Conservation (phyloP, 2,113 vertebrate species). For the Pungitius pungitius region DNA sequence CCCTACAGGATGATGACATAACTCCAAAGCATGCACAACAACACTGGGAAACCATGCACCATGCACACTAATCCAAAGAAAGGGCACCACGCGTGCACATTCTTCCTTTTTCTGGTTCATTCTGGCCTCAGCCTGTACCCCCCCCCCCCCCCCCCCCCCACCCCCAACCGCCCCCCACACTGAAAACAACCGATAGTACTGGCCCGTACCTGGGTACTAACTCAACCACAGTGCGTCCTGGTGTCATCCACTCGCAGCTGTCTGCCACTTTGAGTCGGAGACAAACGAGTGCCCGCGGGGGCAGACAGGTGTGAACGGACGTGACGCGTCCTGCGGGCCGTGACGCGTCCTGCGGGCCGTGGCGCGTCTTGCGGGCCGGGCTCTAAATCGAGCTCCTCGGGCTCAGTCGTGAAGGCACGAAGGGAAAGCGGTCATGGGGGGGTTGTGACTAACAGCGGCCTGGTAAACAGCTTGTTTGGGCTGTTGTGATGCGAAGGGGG, state of each 20-base stretch:
- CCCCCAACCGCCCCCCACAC: neutral
- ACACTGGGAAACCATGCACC: neutral
- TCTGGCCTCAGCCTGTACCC: neutral
- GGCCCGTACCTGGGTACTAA: neutral
- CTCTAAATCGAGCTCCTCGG: neutral
- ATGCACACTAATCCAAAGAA: constrained; percentile 9
- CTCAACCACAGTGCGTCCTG: neutral
- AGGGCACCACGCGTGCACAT: neutral
- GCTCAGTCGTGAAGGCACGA: neutral
- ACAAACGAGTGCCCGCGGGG: neutral
- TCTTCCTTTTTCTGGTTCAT: constrained; percentile 9
- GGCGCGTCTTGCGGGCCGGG: too few species aligned
- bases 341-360: too few species aligned
- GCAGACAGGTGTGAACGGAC: neutral
- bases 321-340: too few species aligned
- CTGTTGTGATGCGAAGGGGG: too few species aligned
- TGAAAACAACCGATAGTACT: neutral
- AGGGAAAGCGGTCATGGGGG: neutral
- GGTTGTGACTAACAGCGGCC: neutral
- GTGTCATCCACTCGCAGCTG: neutral
- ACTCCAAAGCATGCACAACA: constrained; percentile 20
- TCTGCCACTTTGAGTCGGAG: neutral
- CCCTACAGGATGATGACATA: constrained; percentile 17
- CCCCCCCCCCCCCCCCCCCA: too few species aligned
- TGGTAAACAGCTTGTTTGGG: too few species aligned